Evolutionary conservation across 1,140 invertebrate genomes (phyloP).

Genomic region (Drosophila tropicalis): DNA sequence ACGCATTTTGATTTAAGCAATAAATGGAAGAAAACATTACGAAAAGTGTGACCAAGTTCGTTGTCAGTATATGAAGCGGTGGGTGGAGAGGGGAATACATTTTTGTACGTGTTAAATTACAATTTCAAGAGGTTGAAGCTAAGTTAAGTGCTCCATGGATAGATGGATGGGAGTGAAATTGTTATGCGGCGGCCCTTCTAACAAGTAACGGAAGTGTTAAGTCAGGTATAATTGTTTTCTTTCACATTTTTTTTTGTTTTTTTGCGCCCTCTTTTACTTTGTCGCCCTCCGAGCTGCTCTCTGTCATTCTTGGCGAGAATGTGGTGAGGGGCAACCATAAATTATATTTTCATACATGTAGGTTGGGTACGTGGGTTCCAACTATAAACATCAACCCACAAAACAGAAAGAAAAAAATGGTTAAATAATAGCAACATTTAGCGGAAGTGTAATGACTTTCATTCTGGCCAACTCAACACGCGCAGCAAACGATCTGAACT

Average conservation of each 20-base stretch:
- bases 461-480: conserved; percentile 62
- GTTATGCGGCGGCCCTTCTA: conserved; percentile 67
- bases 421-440: conserved; percentile 81
- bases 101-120: conserved; percentile 75
- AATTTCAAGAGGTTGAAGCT: conserved; percentile 63
- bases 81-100: conserved; percentile 8
- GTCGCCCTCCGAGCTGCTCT: neutral
- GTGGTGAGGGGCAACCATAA: conserved; percentile 63
- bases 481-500: conserved; percentile 68
- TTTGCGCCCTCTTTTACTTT: conserved; percentile 50
- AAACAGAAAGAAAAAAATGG: conserved; percentile 48
- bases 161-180: conserved; percentile 14
- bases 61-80: neutral
- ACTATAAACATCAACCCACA: conserved; percentile 51
- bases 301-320: conserved; percentile 13
- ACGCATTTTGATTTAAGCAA: conserved; percentile 37
- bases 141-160: conserved; percentile 43
- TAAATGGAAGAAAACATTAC: conserved; percentile 24
- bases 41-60: conserved; percentile 3
- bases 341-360: conserved; percentile 60
- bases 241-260: conserved; percentile 63
- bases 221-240: conserved; percentile 79
- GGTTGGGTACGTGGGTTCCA: conserved; percentile 42
- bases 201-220: conserved; percentile 81
- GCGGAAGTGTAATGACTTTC: conserved; percentile 69